phyloP scores from a whole-genome alignment of 2,113 vertebrate genomes.

The Dendropsophus ebraccatus region DNA sequence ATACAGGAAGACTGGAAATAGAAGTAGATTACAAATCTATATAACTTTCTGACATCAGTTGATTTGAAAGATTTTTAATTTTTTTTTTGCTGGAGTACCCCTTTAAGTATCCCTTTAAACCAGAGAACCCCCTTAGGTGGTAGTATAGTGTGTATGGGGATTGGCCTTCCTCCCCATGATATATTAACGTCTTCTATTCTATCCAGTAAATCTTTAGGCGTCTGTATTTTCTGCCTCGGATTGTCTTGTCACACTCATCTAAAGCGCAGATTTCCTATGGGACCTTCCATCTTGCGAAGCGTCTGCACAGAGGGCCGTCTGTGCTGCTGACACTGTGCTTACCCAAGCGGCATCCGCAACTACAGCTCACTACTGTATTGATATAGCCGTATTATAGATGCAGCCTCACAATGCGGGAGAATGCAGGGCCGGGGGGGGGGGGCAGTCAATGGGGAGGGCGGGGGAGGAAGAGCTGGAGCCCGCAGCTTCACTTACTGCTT shows the following conservation, averaged over 20 bases:
- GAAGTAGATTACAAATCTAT: no score
- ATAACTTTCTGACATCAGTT: no score
- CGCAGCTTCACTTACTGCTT: neutral
- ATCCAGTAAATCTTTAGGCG: no score
- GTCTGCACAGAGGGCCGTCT: no score
- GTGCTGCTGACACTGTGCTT: neutral
- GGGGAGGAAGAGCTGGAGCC: neutral
- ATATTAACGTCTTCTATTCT: no score
- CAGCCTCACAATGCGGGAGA: neutral
- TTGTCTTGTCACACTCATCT: neutral
- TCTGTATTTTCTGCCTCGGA: neutral
- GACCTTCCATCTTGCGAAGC: neutral
- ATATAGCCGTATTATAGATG: neutral
- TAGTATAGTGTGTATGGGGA: no score
- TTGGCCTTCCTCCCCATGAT: no score
- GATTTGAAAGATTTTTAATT: no score
- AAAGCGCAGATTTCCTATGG: neutral
- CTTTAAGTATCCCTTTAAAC: no score
- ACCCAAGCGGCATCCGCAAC: neutral
- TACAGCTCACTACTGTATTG: neutral
- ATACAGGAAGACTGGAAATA: no score
- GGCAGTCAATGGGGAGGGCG: neutral
- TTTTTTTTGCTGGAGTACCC: no score
- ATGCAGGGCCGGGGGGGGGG: neutral
- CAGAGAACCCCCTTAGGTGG: no score